A percentile compares a stretch with the other conserved stretches of the same genome.
Conservation (phyloP, 2,888 invertebrate genomes). For the Drosophila hamatofila region DNA sequence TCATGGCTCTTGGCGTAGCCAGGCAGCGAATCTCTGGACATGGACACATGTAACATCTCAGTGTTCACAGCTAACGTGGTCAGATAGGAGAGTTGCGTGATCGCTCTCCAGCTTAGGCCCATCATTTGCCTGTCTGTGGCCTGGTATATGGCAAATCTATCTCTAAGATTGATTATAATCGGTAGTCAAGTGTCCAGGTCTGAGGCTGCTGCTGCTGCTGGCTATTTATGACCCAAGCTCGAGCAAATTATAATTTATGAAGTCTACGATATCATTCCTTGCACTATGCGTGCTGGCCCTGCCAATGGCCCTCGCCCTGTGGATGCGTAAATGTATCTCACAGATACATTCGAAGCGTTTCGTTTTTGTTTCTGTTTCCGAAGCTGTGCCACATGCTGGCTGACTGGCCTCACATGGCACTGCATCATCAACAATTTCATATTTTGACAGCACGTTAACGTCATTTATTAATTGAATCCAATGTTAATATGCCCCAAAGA, state of each 20-base stretch:
- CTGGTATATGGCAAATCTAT: slow-evolving; percentile 65
- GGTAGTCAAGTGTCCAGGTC: slow-evolving; percentile 82
- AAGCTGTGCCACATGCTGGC: slow-evolving; percentile 62
- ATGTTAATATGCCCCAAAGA: slow-evolving; percentile 58
- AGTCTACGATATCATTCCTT: slow-evolving; percentile 65
- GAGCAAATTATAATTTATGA: slow-evolving; percentile 81
- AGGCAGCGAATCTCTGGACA: slow-evolving; percentile 60
- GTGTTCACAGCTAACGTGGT: slow-evolving; percentile 50
- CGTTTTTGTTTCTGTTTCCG: background rate
- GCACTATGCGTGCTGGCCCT: slow-evolving; percentile 59
- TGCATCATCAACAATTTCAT: slow-evolving; percentile 73
- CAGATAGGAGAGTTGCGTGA: slow-evolving; percentile 38
- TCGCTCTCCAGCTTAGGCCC: slow-evolving; percentile 35
- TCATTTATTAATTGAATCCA: slow-evolving; percentile 82
- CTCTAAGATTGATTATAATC: slow-evolving; percentile 84
- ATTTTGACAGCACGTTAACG: slow-evolving; percentile 82
- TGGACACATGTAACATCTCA: slow-evolving; percentile 68
- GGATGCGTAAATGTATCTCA: slow-evolving; percentile 41
- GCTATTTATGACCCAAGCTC: slow-evolving; percentile 65
- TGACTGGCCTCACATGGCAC: slow-evolving; percentile 54
- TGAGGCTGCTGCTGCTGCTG: slow-evolving; percentile 61
- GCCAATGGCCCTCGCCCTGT: background rate
- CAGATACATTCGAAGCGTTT: slow-evolving; percentile 23
- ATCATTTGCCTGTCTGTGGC: slow-evolving; percentile 46
- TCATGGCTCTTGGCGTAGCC: slow-evolving; percentile 44